Conservation (phyloP, 2,888 invertebrate species). For the Hydropsyche betteni region DNA sequence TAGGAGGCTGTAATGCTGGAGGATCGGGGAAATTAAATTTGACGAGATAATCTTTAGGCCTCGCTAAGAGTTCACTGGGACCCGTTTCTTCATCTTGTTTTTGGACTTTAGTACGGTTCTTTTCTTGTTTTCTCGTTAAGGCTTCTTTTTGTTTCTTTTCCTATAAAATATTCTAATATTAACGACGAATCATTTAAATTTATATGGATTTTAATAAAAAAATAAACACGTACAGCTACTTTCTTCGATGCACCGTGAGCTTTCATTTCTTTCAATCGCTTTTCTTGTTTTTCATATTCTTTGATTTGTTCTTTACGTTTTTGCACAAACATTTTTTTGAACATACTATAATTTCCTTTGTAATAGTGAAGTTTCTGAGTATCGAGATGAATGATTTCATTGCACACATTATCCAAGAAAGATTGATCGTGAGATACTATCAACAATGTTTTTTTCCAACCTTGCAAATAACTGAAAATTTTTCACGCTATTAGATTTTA, state of each 20-base stretch:
- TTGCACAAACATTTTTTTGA: constrained; percentile 98
- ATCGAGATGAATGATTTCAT: constrained; percentile 98
- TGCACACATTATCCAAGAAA: constrained; percentile 99
- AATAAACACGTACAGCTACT: constrained; percentile 71
- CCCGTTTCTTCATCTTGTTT: constrained; percentile 82
- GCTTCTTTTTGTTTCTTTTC: constrained; percentile 94
- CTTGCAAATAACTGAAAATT: constrained; percentile 84
- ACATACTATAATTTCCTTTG: constrained; percentile 97
- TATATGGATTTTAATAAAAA: not conserved
- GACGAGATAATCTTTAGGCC: constrained; percentile 95
- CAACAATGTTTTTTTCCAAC: constrained; percentile 98
- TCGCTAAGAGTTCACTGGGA: constrained; percentile 84
- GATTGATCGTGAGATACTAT: constrained; percentile 99
- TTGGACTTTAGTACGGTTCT: constrained; percentile 83
- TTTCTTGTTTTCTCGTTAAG: constrained; percentile 91
- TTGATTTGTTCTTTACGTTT: constrained; percentile 95
- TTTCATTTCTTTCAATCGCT: constrained; percentile 93
- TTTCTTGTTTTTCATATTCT: constrained; percentile 98
- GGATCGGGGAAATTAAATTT: constrained; percentile 99
- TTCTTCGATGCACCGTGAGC: constrained; percentile 95
- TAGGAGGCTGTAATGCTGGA: constrained; percentile 94
- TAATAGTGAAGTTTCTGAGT: constrained; percentile 94
- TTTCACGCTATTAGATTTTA: not conserved
- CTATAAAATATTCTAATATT: constrained; percentile 50
- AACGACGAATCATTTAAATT: not conserved